Conservation (phyloP, 2,888 invertebrate genomes). For the Nipponacmea schrenckii region DNA sequence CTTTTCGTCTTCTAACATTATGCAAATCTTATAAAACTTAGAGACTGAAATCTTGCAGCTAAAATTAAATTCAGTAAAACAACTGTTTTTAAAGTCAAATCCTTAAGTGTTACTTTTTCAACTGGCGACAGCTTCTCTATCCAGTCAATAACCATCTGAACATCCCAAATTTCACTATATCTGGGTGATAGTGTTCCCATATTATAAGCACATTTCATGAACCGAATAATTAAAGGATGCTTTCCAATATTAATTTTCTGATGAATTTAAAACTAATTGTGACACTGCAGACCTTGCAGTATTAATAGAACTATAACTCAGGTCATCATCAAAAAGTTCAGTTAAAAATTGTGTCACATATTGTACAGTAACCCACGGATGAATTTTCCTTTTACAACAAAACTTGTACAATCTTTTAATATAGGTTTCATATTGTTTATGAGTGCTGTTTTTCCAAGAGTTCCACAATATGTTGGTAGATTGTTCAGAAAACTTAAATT, state of each 20-base stretch:
- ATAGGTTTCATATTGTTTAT: constrained; percentile 8
- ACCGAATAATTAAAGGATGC: neutral
- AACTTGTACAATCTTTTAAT: neutral
- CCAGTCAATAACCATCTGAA: neutral
- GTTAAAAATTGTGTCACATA: constrained; percentile 5
- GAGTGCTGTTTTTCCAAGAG: constrained; percentile 3
- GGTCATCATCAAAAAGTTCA: neutral
- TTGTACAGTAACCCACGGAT: neutral
- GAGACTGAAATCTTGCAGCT: neutral
- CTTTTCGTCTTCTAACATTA: neutral
- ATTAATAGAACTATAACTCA: constrained; percentile 12
- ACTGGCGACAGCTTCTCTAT: neutral
- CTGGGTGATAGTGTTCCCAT: neutral
- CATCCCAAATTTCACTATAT: neutral
- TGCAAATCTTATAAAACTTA: neutral
- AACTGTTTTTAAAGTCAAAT: neutral
- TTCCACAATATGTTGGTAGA: constrained; percentile 8
- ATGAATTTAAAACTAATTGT: neutral
- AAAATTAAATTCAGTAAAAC: neutral
- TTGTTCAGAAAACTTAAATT: no score
- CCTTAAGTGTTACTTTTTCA: neutral
- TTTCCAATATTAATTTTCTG: constrained; percentile 8
- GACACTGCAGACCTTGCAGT: constrained; percentile 12
- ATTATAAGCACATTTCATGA: neutral
- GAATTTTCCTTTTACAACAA: neutral